These are phyloP conservation scores for Temnothorax nylanderi DNA, from an alignment of 1,140 invertebrate species.

Conservation along the genomic window DNA sequence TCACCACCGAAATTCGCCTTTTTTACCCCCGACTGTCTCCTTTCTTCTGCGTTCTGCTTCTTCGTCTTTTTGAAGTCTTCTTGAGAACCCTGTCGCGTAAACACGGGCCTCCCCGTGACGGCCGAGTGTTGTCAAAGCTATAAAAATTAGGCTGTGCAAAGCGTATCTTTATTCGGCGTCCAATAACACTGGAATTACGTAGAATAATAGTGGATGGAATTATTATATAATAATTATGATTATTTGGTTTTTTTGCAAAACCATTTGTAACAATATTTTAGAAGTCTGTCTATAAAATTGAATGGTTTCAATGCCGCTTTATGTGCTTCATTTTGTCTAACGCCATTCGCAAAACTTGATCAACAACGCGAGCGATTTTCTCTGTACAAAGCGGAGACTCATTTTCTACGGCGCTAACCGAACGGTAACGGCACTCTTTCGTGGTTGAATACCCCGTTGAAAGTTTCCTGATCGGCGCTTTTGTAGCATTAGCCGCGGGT, in stretches of 20 bases:
- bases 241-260: neutral
- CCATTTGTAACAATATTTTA: neutral
- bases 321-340: neutral
- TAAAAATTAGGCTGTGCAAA: constrained; percentile 13
- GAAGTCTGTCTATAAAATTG: neutral
- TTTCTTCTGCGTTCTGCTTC: neutral
- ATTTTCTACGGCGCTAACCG: constrained; percentile 31
- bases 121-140: constrained; percentile 13
- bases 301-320: neutral
- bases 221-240: neutral
- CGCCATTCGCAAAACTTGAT: neutral
- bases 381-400: neutral
- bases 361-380: constrained; percentile 4
- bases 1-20: constrained; percentile 6
- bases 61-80: constrained; percentile 32
- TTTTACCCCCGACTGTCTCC: neutral
- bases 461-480: constrained; percentile 45
- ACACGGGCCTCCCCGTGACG: constrained; percentile 5
- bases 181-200: neutral
- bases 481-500: constrained; percentile 49
- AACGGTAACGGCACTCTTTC: constrained; percentile 44
- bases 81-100: constrained; percentile 18
- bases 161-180: neutral
- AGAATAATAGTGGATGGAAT: neutral
- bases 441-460: constrained; percentile 49